phyloP scores from a whole-genome alignment of 2,797 vertebrate species.

The Peromyscus attwateri region DNA sequence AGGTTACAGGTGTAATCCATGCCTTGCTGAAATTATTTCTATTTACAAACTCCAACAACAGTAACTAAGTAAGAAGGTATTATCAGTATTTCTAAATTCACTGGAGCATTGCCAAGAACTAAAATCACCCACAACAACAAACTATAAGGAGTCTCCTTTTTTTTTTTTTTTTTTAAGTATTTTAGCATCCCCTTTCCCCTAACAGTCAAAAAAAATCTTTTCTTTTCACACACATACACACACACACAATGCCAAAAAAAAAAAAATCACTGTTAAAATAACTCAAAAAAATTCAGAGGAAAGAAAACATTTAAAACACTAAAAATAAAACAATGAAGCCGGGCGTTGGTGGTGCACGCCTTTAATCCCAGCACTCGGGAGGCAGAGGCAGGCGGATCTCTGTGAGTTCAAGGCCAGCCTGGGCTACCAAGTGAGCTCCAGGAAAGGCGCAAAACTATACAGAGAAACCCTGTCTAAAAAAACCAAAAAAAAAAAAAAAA shows the following conservation, averaged over 20 bases:
- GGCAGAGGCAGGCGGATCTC: too few relatives aligned
- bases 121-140: conserved; percentile 29
- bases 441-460: too few relatives aligned
- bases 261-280: conserved; percentile 65
- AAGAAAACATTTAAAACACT: conserved; percentile 21
- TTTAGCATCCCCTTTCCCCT: not conserved
- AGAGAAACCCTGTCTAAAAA: too few relatives aligned
- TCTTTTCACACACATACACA: not conserved
- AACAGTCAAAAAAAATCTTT: conserved; percentile 42
- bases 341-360: too few relatives aligned
- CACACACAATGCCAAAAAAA: not conserved
- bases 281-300: conserved; percentile 60
- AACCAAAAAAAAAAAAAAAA: too few relatives aligned
- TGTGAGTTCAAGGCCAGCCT: too few relatives aligned
- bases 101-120: conserved; percentile 14
- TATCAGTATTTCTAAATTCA: not conserved
- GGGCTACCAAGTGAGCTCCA: too few relatives aligned
- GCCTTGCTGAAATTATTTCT: not conserved
- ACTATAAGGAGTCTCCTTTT: not conserved
- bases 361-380: too few relatives aligned
- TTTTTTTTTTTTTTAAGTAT: not conserved
- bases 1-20: not conserved
- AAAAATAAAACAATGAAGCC: conserved; percentile 57
- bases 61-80: conserved; percentile 16
- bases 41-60: not conserved